A percentile compares a stretch with the other conserved stretches of the same genome.
Conservation (phyloP, 2,888 invertebrate species). For the Limnephilus lunatus region DNA sequence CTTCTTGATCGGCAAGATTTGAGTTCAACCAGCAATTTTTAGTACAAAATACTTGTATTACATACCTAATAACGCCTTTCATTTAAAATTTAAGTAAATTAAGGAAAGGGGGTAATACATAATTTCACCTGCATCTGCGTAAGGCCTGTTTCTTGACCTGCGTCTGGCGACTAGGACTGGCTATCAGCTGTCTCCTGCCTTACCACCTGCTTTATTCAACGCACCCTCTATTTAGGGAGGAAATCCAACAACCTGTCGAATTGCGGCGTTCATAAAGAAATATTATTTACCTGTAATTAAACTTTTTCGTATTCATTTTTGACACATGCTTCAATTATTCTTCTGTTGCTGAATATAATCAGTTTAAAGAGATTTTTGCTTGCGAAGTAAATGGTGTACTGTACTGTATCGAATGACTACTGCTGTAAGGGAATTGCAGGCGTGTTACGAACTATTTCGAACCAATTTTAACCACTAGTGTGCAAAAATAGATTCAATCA, state of each 20-base stretch:
- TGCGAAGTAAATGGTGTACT: no score
- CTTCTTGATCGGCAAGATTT: background rate
- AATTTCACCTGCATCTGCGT: background rate
- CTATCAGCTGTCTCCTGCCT: background rate
- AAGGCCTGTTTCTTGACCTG: background rate
- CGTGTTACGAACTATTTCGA: no score
- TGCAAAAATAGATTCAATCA: no score
- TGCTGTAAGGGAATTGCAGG: no score
- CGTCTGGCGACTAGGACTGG: no score
- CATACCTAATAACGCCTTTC: background rate
- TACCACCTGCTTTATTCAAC: background rate
- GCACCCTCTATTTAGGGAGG: background rate
- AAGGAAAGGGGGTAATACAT: background rate
- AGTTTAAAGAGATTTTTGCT: no score
- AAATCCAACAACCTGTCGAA: background rate
- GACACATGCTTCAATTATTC: no score
- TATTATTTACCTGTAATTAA: no score
- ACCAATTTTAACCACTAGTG: no score
- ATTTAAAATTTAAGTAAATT: background rate
- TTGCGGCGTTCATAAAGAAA: background rate
- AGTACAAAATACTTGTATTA: background rate
- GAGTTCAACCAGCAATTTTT: background rate
- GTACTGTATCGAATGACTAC: no score
- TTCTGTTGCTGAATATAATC: no score
- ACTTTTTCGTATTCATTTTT: no score